Base-by-base conservation (phyloP, 2,888 invertebrate genomes). In the Falcaria lacertinaria region DNA sequence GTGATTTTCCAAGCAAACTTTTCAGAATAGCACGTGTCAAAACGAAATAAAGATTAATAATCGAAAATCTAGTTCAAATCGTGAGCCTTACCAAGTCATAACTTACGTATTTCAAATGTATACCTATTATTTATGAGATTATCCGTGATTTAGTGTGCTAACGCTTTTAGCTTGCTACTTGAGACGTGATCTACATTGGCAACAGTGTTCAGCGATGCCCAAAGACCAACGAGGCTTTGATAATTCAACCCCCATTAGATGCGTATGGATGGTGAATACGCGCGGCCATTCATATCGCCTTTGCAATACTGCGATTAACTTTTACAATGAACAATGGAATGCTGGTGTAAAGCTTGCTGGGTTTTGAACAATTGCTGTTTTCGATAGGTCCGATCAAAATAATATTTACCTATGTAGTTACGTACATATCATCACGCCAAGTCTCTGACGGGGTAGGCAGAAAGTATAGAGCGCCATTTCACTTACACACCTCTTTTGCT, bases 171-270 rank as follows among this genome's bases (percentile, higher is more conserved):
- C 37, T 37, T 37, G 15, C 11, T 7, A 8, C 22, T 37, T 37
- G 37, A 15, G 22, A 14, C 37, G 19, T 36, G 14, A 22, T 14
- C 37, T 11, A 22, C 22, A 37, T 37, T 45, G 25, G 40, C 39
- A 44, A 38, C 44, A 19, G 45, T 52, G 52, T 39, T 52, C 57
- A 53, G 28, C 49, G 53, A 60, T 50, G 54, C 58, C 56, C 55
- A 61, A 66, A 66, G 59, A 49, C 45, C 60, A 62, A 45, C 54
- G 60, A 54, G 47, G 60, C 64, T 45, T 60, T 54, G 59, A 54
- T 67, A 64, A 67, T 64, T 44, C 55, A 62, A 59, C 59, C 60
- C 62, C 55, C 53, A 40, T 40, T 50, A 41, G 28, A 38, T 22
- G 22, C 8, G 22, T 37, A 37, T 25, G 16, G 25, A 37, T 8